These are phyloP conservation scores for Steinernema carpocapsae DNA, from an alignment of 2,888 invertebrate species.

Conservation along the genomic window DNA sequence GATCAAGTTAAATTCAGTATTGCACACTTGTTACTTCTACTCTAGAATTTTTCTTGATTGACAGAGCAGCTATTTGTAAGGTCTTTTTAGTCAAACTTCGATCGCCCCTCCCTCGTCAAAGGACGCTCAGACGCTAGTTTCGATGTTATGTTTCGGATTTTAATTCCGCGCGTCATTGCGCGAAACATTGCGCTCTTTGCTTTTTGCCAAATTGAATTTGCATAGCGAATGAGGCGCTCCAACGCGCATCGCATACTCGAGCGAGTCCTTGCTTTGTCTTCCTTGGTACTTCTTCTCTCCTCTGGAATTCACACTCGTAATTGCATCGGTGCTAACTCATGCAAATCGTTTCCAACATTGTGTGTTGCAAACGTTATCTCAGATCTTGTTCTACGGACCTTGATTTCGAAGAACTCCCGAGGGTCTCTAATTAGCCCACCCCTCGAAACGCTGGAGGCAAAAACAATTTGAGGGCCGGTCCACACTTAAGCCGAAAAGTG, in stretches of 20 bases:
- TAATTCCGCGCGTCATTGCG: conserved; percentile 5
- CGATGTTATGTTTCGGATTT: neutral
- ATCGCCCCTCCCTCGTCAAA: neutral
- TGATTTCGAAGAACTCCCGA: too few relatives aligned
- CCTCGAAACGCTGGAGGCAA: too few relatives aligned
- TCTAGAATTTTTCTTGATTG: too few relatives aligned
- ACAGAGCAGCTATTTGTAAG: too few relatives aligned
- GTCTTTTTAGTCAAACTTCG: neutral
- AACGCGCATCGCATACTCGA: neutral
- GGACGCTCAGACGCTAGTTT: neutral
- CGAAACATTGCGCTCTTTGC: conserved; percentile 13
- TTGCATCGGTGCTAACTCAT: neutral
- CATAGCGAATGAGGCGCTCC: neutral
- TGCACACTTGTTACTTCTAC: too few relatives aligned
- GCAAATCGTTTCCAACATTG: conserved; percentile 5
- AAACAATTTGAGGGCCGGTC: too few relatives aligned
- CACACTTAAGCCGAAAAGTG: conserved; percentile 14
- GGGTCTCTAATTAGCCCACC: too few relatives aligned
- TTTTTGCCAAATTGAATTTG: conserved; percentile 32
- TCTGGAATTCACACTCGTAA: neutral
- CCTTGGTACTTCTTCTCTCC: conserved; percentile 19
- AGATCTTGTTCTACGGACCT: too few relatives aligned
- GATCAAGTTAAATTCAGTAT: too few relatives aligned
- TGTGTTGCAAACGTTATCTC: too few relatives aligned
- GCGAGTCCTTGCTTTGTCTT: neutral